A percentile compares a stretch with the other conserved stretches of the same genome.
Evolutionary conservation across 2,797 vertebrate genomes (phyloP).

Genomic region (Pipistrellus pipistrellus): DNA sequence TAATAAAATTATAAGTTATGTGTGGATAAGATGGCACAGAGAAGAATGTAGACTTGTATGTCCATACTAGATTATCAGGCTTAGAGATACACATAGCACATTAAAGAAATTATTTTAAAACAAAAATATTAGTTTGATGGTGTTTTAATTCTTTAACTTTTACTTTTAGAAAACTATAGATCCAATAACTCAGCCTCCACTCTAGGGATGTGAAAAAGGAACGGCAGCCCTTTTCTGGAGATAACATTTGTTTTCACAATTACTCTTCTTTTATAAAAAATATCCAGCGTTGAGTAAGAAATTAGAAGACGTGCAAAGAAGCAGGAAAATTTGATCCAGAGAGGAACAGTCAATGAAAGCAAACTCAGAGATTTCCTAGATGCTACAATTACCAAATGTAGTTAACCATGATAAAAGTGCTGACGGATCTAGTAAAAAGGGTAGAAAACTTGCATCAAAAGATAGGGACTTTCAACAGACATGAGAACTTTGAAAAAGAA

Average conservation of each 20-base stretch:
- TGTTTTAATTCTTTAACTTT: conserved; percentile 58
- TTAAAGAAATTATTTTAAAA: conserved; percentile 36
- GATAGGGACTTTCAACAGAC: not conserved
- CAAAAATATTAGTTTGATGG: not conserved
- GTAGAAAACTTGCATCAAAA: not conserved
- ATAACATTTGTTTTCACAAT: not conserved
- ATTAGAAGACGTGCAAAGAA: not conserved
- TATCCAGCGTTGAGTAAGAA: not conserved
- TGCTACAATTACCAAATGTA: not conserved
- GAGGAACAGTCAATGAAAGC: not conserved
- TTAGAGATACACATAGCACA: not conserved
- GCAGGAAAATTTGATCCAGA: not conserved
- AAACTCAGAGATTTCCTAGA: not conserved
- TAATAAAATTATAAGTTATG: conserved; percentile 22
- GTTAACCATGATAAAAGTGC: not conserved
- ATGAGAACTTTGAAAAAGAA: not conserved
- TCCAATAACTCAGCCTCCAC: not conserved
- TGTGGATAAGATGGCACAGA: not conserved
- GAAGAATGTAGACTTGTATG: not conserved
- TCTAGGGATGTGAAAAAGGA: not conserved
- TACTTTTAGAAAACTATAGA: not conserved
- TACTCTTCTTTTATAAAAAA: conserved; percentile 27
- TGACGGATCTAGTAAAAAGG: not conserved
- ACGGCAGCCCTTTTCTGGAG: not conserved
- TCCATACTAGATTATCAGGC: not conserved